These are phyloP conservation scores for Papilio machaon DNA, from an alignment of 1,140 invertebrate species.

Conservation along the genomic window DNA sequence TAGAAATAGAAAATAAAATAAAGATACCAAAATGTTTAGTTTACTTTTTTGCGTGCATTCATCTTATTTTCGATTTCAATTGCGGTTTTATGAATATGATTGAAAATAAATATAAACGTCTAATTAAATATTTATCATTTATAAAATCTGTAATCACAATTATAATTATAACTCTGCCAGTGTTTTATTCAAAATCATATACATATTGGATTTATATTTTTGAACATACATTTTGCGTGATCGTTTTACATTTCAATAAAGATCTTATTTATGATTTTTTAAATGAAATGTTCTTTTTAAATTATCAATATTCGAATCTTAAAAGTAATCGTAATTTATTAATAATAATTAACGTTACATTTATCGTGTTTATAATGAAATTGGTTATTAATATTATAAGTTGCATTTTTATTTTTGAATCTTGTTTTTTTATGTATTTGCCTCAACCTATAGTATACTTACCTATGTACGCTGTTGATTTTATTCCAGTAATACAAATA, in stretches of 20 bases:
- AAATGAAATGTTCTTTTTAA: constrained; percentile 12
- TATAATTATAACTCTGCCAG: constrained; percentile 1
- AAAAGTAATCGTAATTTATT: neutral
- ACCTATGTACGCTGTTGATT: constrained; percentile 13
- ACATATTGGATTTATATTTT: neutral
- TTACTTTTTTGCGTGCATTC: neutral
- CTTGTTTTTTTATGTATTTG: constrained; percentile 4
- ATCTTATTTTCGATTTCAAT: constrained; percentile 18
- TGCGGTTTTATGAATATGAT: constrained; percentile 26
- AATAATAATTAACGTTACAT: neutral
- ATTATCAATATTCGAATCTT: neutral
- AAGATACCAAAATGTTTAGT: neutral
- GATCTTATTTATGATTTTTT: constrained; percentile 14
- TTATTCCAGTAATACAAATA: constrained; percentile 1
- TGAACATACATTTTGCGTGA: neutral
- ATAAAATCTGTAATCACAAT: constrained; percentile 10
- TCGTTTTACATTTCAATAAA: neutral
- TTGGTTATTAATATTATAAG: constrained; percentile 15
- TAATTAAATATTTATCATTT: neutral
- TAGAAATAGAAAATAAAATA: neutral
- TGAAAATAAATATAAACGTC: neutral
- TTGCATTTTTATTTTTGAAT: constrained; percentile 5
- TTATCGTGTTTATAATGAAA: neutral
- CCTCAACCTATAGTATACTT: constrained; percentile 17
- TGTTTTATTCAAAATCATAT: neutral